Evolutionary conservation across 2,888 invertebrate genomes (phyloP).

Genomic region (Tineola bisselliella): DNA sequence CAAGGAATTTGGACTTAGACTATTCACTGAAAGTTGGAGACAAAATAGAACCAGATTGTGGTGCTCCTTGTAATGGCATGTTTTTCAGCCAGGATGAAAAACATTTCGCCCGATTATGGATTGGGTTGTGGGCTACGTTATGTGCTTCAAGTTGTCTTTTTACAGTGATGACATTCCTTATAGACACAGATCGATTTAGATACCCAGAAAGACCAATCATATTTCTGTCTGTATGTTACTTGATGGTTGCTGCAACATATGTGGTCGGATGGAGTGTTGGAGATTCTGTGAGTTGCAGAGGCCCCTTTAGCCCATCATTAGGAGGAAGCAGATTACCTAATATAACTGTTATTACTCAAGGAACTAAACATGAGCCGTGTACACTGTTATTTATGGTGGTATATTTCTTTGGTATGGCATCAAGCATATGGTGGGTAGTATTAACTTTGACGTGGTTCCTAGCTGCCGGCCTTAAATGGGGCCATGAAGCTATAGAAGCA

Average conservation of each 20-base stretch:
- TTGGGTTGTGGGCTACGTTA: conserved; percentile 91
- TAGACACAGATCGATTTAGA: conserved; percentile 94
- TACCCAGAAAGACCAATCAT: conserved; percentile 99
- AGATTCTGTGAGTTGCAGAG: conserved; percentile 84
- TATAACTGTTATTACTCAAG: conserved; percentile 88
- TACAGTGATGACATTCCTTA: conserved; percentile 90
- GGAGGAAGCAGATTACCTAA: conserved; percentile 77
- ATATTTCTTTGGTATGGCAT: conserved; percentile 96
- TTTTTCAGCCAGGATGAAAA: conserved; percentile 87
- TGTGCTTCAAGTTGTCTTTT: conserved; percentile 93
- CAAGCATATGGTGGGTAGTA: conserved; percentile 98
- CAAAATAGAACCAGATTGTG: conserved; percentile 79
- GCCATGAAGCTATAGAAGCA: conserved; percentile 97
- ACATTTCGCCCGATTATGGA: conserved; percentile 88
- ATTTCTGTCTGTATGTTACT: conserved; percentile 94
- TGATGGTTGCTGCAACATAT: conserved; percentile 93
- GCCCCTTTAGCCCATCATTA: conserved; percentile 78
- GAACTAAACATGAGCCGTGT: conserved; percentile 83
- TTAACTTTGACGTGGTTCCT: conserved; percentile 96
- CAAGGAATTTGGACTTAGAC: conserved; percentile 80
- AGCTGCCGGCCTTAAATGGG: conserved; percentile 97
- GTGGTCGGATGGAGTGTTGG: conserved; percentile 86
- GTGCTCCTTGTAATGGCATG: conserved; percentile 92
- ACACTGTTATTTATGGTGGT: conserved; percentile 96
- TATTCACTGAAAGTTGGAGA: conserved; percentile 86